Base-by-base conservation (phyloP, 2,888 invertebrate species). In the Microplitis deprimator region DNA sequence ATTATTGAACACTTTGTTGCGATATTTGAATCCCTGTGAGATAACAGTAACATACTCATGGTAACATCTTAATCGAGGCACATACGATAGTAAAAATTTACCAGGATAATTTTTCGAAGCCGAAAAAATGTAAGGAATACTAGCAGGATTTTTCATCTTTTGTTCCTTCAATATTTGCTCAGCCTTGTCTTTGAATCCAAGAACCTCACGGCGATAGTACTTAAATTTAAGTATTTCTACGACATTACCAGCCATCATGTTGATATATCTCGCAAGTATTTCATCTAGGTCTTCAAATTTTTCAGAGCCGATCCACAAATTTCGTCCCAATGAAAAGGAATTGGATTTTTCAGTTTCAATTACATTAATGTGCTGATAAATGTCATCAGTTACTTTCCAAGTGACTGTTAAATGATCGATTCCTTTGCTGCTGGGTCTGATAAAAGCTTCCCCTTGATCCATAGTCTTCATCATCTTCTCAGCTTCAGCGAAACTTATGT, bases 261-360 rank as follows among this genome's bases (percentile, higher is more conserved):
- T 97, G 5, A 99, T 95, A 90, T 97, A 94, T 13, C 99, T 93
- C 0, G 99, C 98, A 75, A 99, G 96, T 79, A 99, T 99, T 94
- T 99, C 99, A 90, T 99, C 99, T 50, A 99, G 91, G 91, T 99
- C 99, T 91, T 99, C 99, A 90, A 97, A 99, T 87, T 98, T 98
- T 85, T 98, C 96, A 79, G 93, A 94, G 59, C 94, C 95, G 84
- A 99, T 99, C 94, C 95, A 95, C 13, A 99, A 91, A 87, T 92
- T 92, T 85, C 94, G 93, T 72, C 99, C 99, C 82, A 99, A 91
- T 75, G 98, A 97, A 89, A 98, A 99, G 0, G 96, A 95, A 88
- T 99, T 98, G 87, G 97, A 96, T 91, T 99, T 99, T 13, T 97
- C 97, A 87, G 98, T 96, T 90, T 99, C 99, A 69, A 95, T 92